These are phyloP conservation scores for Rhorus exstirpatorius DNA, from an alignment of 2,888 invertebrate genomes.

Conservation along the genomic window DNA sequence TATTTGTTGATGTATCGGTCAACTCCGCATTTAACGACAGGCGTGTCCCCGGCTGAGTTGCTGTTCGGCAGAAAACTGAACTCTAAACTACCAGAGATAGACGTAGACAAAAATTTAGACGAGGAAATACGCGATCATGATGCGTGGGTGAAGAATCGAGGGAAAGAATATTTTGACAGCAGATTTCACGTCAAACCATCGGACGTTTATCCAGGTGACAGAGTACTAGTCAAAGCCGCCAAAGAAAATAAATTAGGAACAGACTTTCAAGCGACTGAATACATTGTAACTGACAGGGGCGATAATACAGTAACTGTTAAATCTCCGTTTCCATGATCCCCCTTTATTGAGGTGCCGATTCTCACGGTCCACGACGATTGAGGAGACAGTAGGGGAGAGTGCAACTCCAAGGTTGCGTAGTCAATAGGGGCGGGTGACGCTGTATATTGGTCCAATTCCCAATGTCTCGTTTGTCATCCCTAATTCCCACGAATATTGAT, in stretches of 20 bases:
- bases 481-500: no score
- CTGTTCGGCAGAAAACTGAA: slow-evolving; percentile 43
- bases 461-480: no score
- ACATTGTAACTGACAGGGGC: slow-evolving; percentile 4
- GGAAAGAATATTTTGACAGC: slow-evolving; percentile 48
- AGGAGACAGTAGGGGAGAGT: no score
- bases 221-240: slow-evolving; percentile 38
- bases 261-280: slow-evolving; percentile 27
- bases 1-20: slow-evolving; percentile 68
- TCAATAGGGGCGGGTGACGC: no score
- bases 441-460: no score
- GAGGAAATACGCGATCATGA: slow-evolving; percentile 32
- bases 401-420: no score
- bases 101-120: slow-evolving; percentile 19
- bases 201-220: slow-evolving; percentile 25
- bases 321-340: not conserved
- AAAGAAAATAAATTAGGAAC: slow-evolving; percentile 30
- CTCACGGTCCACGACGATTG: no score
- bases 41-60: slow-evolving; percentile 62
- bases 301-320: slow-evolving; percentile 31
- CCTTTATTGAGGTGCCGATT: no score
- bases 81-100: slow-evolving; percentile 47
- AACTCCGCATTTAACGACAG: slow-evolving; percentile 67
- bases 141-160: slow-evolving; percentile 39
- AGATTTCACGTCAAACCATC: slow-evolving; percentile 20